Evolutionary conservation across 2,888 invertebrate species (phyloP), one percentile per base, ranked within the genome.

Genomic region (Ormyrus pomaceus): DNA sequence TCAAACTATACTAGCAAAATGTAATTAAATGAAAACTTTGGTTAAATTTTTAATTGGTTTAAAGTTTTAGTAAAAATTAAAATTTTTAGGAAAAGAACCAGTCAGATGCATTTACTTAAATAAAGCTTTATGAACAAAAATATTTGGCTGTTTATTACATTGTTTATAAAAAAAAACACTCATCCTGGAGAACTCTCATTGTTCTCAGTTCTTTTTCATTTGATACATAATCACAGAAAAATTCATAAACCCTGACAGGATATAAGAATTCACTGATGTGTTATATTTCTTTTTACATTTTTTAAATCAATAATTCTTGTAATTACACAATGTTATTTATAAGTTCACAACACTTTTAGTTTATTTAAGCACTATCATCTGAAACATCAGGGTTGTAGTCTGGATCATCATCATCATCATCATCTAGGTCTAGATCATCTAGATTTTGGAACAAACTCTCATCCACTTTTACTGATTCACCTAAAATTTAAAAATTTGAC

Each of bases 401-500:
- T 84, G 88, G 86, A 83, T 92, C 93, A 84, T 92, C 91, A 10
- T 93, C 93, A 10, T 93, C 93, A 66, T 94, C 94, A 9, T 95
- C 94, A 82, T 92, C 92, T 69, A 95, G 92, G 85, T 96, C 96
- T 73, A 96, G 91, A 88, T 96, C 96, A 84, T 96, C 97, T 86
- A 97, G 90, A 89, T 96, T 96, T 93, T 97, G 97, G 90, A 98
- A 98, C 19, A 98, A 91, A 34, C 97, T 96, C 91, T 98, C 98
- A 91, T 98, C 98, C 62, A 98, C 97, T 92, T 97, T 97, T 56
- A 98, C 96, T 84, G 94, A 93, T 91, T 95, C 96, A 82, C 94
- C 95, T 94, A 86, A 81, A 46, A 64, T 34, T 34, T n/a, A 64
- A 70, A 58, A 61, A 61, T 70, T 61, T 5, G 51, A 53, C n/a